phyloP scores from a whole-genome alignment of 2,113 vertebrate genomes.

The Tetraodon nigroviridis region DNA sequence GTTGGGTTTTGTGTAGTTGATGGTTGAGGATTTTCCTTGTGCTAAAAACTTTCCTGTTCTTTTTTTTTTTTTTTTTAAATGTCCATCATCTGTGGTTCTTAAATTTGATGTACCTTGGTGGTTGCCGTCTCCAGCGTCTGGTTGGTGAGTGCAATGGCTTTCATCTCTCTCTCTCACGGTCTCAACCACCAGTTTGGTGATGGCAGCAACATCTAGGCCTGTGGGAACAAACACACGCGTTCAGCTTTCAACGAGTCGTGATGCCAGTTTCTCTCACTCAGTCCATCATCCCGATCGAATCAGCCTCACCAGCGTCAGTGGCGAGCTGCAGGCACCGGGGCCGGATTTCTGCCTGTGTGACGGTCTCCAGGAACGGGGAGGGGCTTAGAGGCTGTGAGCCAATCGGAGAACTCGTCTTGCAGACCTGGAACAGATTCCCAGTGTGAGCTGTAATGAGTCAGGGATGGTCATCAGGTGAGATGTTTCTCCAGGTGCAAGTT shows the following conservation, averaged over 20 bases:
- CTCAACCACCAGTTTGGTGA: conserved; percentile 90
- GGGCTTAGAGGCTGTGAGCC: conserved; percentile 78
- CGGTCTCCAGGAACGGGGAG: conserved; percentile 89
- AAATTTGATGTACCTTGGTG: conserved; percentile 37
- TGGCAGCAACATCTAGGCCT: conserved; percentile 74
- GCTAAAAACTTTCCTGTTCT: background rate
- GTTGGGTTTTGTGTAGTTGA: background rate
- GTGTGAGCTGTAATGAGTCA: background rate
- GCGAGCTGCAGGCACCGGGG: conserved; percentile 87
- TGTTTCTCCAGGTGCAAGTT: background rate
- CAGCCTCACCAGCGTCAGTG: conserved; percentile 81
- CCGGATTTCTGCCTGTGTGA: conserved; percentile 83
- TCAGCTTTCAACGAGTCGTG: conserved; percentile 8
- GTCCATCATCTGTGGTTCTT: too few relatives aligned
- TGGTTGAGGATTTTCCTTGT: too few relatives aligned
- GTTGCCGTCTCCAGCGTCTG: conserved; percentile 58
- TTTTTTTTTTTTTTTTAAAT: too few relatives aligned
- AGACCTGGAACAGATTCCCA: conserved; percentile 74
- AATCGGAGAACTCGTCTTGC: conserved; percentile 88
- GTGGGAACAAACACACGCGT: conserved; percentile 1
- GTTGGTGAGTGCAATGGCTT: conserved; percentile 48
- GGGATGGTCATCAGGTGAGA: background rate
- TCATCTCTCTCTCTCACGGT: conserved; percentile 81
- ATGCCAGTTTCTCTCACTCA: too few relatives aligned
- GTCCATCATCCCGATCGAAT: rapidly evolving